phyloP scores from a whole-genome alignment of 2,113 vertebrate species.

The Sitta europaea region DNA sequence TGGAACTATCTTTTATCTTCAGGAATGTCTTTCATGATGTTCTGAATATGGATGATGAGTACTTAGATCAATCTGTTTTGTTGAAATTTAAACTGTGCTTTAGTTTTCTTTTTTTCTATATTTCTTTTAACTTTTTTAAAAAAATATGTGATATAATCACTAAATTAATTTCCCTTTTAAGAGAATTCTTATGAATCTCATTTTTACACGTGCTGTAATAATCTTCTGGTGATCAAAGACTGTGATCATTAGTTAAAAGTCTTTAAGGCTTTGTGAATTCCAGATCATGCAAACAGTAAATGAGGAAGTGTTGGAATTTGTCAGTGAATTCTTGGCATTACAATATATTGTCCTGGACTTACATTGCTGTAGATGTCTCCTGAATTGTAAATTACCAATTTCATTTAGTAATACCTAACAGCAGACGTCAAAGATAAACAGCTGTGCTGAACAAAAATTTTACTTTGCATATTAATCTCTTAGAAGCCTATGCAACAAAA shows the following conservation, averaged over 20 bases:
- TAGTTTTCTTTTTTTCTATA: not conserved
- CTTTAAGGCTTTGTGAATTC: not conserved
- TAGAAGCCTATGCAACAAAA: not conserved
- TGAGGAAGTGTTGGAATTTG: not conserved
- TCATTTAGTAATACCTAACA: not conserved
- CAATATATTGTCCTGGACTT: not conserved
- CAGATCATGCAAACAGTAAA: not conserved
- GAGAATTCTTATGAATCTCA: not conserved
- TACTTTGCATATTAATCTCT: not conserved
- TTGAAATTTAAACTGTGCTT: slow-evolving; percentile 24
- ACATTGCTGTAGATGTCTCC: not conserved
- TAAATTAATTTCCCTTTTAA: slow-evolving; percentile 31
- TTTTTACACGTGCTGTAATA: not conserved
- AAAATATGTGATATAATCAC: not conserved
- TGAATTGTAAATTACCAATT: not conserved
- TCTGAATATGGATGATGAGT: slow-evolving; percentile 43
- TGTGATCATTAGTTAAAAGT: not conserved
- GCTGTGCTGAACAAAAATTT: not conserved
- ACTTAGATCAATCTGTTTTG: slow-evolving; percentile 18
- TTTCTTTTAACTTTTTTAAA: not conserved
- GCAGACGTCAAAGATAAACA: not conserved
- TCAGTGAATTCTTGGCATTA: not conserved
- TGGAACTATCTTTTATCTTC: slow-evolving; percentile 48
- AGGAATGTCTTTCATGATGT: slow-evolving; percentile 36
- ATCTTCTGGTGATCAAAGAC: not conserved